Evolutionary conservation across 2,888 invertebrate species (phyloP).

Genomic region (Leistus spinibarbis): DNA sequence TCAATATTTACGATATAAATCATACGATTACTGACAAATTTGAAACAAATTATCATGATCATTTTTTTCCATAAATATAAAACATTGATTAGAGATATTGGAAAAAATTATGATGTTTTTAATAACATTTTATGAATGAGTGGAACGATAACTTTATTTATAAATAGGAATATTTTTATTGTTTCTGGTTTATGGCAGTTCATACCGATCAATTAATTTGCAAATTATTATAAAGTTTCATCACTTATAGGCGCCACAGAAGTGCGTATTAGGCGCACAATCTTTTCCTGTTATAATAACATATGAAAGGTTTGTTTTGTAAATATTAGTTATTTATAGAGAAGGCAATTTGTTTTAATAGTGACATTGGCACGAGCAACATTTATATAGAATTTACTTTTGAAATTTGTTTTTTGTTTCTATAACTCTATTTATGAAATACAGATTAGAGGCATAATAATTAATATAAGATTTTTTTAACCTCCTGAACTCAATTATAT

Average conservation of each 20-base stretch:
- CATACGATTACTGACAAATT: slow-evolving; percentile 11
- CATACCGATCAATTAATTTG: slow-evolving; percentile 14
- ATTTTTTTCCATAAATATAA: not conserved
- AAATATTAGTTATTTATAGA: not conserved
- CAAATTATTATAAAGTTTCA: slow-evolving; percentile 20
- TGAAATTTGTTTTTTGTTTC: no score
- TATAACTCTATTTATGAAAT: no score
- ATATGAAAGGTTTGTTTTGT: not conserved
- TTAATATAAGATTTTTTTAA: no score
- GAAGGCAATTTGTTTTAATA: not conserved
- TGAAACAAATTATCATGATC: slow-evolving; percentile 19
- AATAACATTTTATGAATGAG: not conserved
- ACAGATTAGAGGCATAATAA: no score
- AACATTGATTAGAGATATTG: slow-evolving; percentile 6
- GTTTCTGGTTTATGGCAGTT: slow-evolving; percentile 10
- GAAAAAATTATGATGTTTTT: slow-evolving; percentile 13
- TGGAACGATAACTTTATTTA: slow-evolving; percentile 13
- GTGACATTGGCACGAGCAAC: not conserved
- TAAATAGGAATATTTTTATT: slow-evolving; percentile 11
- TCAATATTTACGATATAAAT: slow-evolving; percentile 28
- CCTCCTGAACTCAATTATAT: no score
- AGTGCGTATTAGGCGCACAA: not conserved
- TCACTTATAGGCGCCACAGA: slow-evolving; percentile 21
- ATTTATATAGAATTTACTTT: not conserved
- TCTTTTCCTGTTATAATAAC: not conserved